A percentile compares a stretch with the other conserved stretches of the same genome.
Conservation (phyloP, 2,797 vertebrate genomes). For the Philypnodon macrostomus region DNA sequence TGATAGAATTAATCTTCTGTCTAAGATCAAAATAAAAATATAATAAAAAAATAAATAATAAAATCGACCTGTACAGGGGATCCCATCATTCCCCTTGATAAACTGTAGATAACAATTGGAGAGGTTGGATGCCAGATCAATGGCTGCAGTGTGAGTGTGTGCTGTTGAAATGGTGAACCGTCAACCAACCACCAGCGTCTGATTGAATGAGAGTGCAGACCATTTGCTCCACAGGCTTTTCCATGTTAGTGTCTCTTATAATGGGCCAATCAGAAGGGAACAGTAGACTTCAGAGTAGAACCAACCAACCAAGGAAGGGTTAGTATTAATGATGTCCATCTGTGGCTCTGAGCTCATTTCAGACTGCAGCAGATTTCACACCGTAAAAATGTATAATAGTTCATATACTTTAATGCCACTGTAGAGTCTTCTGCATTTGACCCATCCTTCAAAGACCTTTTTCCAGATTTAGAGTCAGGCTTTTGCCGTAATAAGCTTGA, state of each 20-base stretch:
- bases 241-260: conserved; percentile 49
- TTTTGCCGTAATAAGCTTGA: too few species aligned
- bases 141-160: conserved; percentile 32
- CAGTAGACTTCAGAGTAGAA: conserved; percentile 20
- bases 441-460: too few species aligned
- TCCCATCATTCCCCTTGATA: conserved; percentile 31
- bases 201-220: conserved; percentile 48
- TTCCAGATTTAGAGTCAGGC: too few species aligned
- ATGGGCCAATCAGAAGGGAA: conserved; percentile 57
- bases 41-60: too few species aligned
- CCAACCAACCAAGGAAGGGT: conserved; percentile 47
- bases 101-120: conserved; percentile 36
- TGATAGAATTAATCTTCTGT: too few species aligned
- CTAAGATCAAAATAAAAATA: too few species aligned
- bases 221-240: conserved; percentile 61
- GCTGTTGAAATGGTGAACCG: conserved; percentile 54
- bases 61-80: conserved; percentile 29
- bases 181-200: conserved; percentile 56
- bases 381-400: conserved; percentile 26
- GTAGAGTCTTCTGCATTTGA: too few species aligned
- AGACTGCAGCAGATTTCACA: conserved; percentile 15
- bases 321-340: conserved; percentile 40
- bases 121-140: conserved; percentile 46
- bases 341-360: conserved; percentile 11
- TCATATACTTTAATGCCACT: too few species aligned